Evolutionary conservation across 2,797 vertebrate genomes (phyloP).

Genomic region (Gobionotothen gibberifrons): DNA sequence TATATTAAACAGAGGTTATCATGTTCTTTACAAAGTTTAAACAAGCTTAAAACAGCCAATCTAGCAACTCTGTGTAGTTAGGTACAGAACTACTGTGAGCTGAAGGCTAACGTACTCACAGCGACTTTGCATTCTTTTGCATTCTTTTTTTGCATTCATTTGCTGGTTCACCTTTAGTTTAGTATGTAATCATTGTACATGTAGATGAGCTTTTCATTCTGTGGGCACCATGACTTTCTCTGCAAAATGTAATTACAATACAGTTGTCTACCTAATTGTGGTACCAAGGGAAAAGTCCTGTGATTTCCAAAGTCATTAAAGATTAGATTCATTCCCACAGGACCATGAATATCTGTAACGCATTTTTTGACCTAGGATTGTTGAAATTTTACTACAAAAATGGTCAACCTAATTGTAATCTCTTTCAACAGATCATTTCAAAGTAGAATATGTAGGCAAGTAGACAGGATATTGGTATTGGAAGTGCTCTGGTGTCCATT

Average conservation of each 20-base stretch:
- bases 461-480: no score
- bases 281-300: no score
- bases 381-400: background rate
- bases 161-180: background rate
- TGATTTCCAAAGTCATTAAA: background rate
- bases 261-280: background rate
- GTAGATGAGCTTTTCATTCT: background rate
- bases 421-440: no score
- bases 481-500: no score
- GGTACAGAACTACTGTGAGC: background rate
- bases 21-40: background rate
- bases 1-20: background rate
- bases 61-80: no score
- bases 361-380: background rate
- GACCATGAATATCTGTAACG: background rate
- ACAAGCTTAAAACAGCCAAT: background rate
- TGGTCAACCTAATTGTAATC: background rate
- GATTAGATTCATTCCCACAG: background rate
- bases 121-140: background rate
- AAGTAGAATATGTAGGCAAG: no score
- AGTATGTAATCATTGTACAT: background rate
- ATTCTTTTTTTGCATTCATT: no score
- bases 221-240: background rate
- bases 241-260: no score
- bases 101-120: slow-evolving; percentile 1